A percentile compares a stretch with the other conserved stretches of the same genome.
These are phyloP conservation scores for Origma solitaria DNA, from an alignment of 2,113 vertebrate species.

Conservation along the genomic window DNA sequence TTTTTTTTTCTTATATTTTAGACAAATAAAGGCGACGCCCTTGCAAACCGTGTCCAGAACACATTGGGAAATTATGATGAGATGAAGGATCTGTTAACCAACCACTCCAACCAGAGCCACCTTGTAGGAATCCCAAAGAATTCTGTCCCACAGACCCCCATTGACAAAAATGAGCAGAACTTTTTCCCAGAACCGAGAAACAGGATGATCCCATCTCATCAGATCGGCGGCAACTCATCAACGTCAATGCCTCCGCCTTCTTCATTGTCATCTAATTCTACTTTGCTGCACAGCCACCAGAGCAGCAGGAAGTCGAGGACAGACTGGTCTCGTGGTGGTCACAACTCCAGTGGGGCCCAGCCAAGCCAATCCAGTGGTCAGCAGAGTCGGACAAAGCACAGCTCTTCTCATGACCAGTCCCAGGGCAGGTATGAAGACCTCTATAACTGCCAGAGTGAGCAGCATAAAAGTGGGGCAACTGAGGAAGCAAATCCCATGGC, in stretches of 20 bases:
- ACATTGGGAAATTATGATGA: constrained; percentile 93
- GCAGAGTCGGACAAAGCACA: constrained; percentile 77
- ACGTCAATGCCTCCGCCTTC: constrained; percentile 73
- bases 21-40: constrained; percentile 94
- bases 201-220: constrained; percentile 72
- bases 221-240: constrained; percentile 59
- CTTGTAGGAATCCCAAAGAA: constrained; percentile 95
- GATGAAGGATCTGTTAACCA: constrained; percentile 93
- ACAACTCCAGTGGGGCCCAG: constrained; percentile 64
- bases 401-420: constrained; percentile 75
- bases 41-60: constrained; percentile 92
- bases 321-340: constrained; percentile 83
- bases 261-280: constrained; percentile 73
- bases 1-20: constrained; percentile 64
- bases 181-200: constrained; percentile 83
- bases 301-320: constrained; percentile 81
- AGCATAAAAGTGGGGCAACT: constrained; percentile 71
- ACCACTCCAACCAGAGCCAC: constrained; percentile 95
- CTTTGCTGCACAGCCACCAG: constrained; percentile 73
- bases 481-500: constrained; percentile 78
- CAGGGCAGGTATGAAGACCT: constrained; percentile 82
- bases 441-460: constrained; percentile 82
- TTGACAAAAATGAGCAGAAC: constrained; percentile 78
- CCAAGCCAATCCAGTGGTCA: constrained; percentile 69
- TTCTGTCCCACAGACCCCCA: constrained; percentile 82